Conservation (phyloP, 2,113 vertebrate genomes). For the Athene noctua region DNA sequence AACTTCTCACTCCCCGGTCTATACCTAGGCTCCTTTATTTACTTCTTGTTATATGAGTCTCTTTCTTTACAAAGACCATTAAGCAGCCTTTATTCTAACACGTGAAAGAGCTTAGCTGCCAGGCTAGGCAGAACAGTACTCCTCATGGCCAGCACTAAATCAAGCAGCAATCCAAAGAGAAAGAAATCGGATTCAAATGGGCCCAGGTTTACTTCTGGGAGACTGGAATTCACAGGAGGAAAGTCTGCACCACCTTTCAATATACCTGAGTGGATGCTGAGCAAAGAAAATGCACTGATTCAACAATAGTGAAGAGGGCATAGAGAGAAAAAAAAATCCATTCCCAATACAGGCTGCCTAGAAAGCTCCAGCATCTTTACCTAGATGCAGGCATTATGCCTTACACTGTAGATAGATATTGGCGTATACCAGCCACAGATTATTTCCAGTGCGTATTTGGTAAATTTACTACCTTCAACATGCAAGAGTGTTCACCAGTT, state of each 20-base stretch:
- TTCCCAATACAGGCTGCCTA: neutral
- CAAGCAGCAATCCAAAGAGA: conserved; percentile 92
- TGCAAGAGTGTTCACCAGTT: neutral
- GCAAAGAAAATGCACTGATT: neutral
- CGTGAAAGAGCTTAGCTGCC: conserved; percentile 59
- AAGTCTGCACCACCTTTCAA: conserved; percentile 83
- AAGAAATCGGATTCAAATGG: conserved; percentile 96
- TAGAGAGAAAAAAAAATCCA: neutral
- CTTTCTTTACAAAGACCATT: neutral
- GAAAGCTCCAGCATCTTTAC: neutral
- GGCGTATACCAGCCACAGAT: neutral
- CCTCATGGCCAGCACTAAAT: conserved; percentile 95
- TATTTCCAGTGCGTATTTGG: neutral
- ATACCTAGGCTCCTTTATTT: neutral
- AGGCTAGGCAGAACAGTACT: conserved; percentile 88
- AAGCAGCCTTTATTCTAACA: neutral
- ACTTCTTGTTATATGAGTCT: neutral
- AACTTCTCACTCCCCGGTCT: neutral
- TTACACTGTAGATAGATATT: neutral
- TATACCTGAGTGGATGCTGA: conserved; percentile 79
- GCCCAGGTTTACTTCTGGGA: conserved; percentile 80
- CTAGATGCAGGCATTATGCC: neutral
- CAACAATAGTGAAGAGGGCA: neutral
- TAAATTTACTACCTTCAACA: neutral
- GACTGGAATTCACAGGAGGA: conserved; percentile 69